phyloP scores from a whole-genome alignment of 2,888 invertebrate species.

The Halocaridina rubra region DNA sequence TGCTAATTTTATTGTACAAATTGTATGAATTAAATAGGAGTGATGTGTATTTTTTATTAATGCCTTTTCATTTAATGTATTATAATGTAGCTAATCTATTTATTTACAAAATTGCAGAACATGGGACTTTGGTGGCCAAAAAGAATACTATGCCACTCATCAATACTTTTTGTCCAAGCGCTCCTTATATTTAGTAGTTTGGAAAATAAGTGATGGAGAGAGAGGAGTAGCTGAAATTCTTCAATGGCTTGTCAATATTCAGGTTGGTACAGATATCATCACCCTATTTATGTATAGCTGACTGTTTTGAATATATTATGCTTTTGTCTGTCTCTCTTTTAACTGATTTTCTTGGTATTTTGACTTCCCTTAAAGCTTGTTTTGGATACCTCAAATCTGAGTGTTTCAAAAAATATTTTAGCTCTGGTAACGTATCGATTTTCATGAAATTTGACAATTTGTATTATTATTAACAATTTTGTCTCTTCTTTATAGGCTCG shows the following conservation, averaged over 20 bases:
- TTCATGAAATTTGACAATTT: too few species aligned
- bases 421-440: too few species aligned
- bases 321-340: too few species aligned
- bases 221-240: constrained; percentile 89
- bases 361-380: too few species aligned
- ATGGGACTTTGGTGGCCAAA: constrained; percentile 99
- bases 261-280: constrained; percentile 74
- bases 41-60: background rate
- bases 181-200: constrained; percentile 88
- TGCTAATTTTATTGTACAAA: too few species aligned
- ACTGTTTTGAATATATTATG: too few species aligned
- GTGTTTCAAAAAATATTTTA: too few species aligned
- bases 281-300: too few species aligned
- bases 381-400: too few species aligned
- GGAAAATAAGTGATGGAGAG: constrained; percentile 93
- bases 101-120: constrained; percentile 74
- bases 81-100: background rate
- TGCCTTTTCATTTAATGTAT: background rate
- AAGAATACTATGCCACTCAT: constrained; percentile 98
- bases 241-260: constrained; percentile 96
- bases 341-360: too few species aligned
- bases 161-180: constrained; percentile 92
- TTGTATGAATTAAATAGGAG: too few species aligned
- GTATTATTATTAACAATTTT: background rate
- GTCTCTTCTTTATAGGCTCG: constrained; percentile 75